Evolutionary conservation across 2,888 invertebrate genomes (phyloP).

Genomic region (Bursaphelenchus okinawaensis): DNA sequence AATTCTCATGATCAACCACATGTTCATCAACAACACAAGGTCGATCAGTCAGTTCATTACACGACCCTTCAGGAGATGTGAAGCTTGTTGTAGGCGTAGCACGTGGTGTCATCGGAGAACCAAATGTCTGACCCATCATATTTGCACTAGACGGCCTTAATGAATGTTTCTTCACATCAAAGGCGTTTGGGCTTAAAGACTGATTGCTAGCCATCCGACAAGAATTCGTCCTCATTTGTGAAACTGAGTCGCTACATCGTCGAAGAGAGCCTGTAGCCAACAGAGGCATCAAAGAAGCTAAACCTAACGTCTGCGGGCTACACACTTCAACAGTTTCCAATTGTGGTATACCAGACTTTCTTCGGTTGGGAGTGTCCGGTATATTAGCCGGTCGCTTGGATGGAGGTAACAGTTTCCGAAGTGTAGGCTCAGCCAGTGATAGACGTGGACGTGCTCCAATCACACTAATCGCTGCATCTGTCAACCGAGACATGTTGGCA

Average conservation of each 20-base stretch:
- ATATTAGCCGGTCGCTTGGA: background rate
- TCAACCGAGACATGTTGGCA: background rate
- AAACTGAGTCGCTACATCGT: slow-evolving; percentile 9
- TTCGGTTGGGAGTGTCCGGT: background rate
- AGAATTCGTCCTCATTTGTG: background rate
- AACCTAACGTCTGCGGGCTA: slow-evolving; percentile 17
- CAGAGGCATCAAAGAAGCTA: slow-evolving; percentile 22
- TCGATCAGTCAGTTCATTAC: background rate
- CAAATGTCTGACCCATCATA: background rate
- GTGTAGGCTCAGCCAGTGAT: slow-evolving; percentile 5
- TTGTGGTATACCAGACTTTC: slow-evolving; percentile 3
- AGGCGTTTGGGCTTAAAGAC: background rate
- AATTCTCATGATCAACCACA: background rate
- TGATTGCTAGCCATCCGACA: background rate
- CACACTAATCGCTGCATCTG: background rate
- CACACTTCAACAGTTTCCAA: background rate
- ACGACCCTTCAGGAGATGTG: background rate
- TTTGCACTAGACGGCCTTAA: background rate
- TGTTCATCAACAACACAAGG: background rate
- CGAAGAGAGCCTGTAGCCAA: slow-evolving; percentile 14
- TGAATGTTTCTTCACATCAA: background rate
- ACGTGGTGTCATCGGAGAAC: background rate
- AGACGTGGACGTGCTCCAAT: slow-evolving; percentile 6
- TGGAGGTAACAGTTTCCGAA: background rate
- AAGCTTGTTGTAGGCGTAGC: background rate